Evolutionary conservation across 2,888 invertebrate species (phyloP).

Genomic region (Hetaerina titia): DNA sequence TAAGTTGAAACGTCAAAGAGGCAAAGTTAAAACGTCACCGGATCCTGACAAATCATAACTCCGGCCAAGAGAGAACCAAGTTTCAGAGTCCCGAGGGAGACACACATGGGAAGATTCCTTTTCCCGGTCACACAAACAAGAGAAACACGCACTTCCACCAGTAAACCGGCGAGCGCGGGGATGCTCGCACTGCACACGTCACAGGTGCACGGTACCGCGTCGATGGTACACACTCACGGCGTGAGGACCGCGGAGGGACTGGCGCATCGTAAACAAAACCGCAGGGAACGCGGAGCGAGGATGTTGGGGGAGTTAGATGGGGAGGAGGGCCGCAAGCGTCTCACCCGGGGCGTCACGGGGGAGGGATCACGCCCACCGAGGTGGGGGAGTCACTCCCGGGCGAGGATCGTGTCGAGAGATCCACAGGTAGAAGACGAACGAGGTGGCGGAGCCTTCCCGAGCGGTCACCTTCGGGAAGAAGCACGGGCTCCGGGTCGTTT

Average conservation of each 20-base stretch:
- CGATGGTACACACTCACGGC: not conserved
- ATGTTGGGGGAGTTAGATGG: too few relatives aligned
- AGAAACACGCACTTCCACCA: not conserved
- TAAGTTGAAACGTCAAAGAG: not conserved
- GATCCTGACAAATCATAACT: not conserved
- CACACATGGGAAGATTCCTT: not conserved
- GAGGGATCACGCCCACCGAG: not conserved
- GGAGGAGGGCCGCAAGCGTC: not conserved
- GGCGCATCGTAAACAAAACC: not conserved
- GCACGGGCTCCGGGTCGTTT: too few relatives aligned
- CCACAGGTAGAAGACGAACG: constrained; percentile 19
- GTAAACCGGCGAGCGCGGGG: not conserved
- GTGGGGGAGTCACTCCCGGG: not conserved
- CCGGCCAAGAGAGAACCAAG: not conserved
- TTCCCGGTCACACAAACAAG: not conserved
- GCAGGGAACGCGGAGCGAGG: not conserved
- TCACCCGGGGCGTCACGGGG: not conserved
- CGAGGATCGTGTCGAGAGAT: not conserved
- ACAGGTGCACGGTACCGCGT: not conserved
- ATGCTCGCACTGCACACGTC: not conserved
- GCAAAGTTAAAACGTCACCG: not conserved
- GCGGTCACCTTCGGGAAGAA: too few relatives aligned
- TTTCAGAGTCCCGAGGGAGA: not conserved
- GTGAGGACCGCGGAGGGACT: not conserved
- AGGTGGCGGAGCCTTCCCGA: too few relatives aligned